Percentiles rank a stretch among this genome's conserved stretches.
These are phyloP conservation scores for Dromococcyx pavoninus DNA, from an alignment of 2,797 vertebrate genomes.

Conservation along the genomic window DNA sequence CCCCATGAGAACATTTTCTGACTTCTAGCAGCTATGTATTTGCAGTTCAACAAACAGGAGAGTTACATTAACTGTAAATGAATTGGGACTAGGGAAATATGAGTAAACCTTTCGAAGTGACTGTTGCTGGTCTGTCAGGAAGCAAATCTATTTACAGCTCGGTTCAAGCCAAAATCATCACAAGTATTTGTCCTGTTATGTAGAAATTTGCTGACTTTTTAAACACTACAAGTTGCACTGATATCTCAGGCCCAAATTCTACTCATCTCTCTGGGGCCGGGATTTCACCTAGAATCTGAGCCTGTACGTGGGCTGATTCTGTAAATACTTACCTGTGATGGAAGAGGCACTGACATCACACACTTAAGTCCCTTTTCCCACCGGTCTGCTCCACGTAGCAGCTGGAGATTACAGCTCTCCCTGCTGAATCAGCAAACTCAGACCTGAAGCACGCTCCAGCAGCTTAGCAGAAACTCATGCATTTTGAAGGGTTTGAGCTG, in stretches of 20 bases:
- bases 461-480: rapidly evolving
- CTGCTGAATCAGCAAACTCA: neutral
- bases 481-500: neutral
- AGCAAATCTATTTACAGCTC: neutral
- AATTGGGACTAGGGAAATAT: neutral
- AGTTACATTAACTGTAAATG: neutral
- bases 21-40: neutral
- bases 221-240: neutral
- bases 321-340: neutral
- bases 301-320: neutral
- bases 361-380: neutral
- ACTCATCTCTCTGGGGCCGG: neutral
- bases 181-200: neutral
- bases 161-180: neutral
- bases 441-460: neutral
- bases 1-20: neutral
- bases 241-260: neutral
- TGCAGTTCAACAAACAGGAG: neutral
- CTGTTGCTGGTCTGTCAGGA: neutral
- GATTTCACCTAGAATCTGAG: neutral
- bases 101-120: neutral
- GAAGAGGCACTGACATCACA: neutral
- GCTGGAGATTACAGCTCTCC: neutral
- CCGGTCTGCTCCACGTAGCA: neutral
- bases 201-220: neutral